Percentiles rank a stretch among this genome's conserved stretches.
Conservation (phyloP, 1,140 invertebrate species). For the Aricia agestis region DNA sequence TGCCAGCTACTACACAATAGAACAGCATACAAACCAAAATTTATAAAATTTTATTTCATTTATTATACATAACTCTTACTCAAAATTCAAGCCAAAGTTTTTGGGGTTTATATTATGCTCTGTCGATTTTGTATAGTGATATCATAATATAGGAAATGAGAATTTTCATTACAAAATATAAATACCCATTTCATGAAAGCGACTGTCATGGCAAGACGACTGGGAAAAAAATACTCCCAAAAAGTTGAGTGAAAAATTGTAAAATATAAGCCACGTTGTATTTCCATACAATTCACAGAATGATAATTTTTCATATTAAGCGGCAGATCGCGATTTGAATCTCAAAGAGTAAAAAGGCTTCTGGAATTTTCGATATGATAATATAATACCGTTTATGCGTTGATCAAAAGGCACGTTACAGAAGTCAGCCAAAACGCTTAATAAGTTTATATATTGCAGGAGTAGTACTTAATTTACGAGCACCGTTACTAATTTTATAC, state of each 20-base stretch:
- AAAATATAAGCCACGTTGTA: neutral
- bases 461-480: too few relatives aligned
- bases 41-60: too few relatives aligned
- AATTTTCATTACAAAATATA: neutral
- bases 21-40: too few relatives aligned
- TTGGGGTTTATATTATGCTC: too few relatives aligned
- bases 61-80: too few relatives aligned
- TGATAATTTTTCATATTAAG: slow-evolving; percentile 8
- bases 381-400: slow-evolving; percentile 1
- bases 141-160: too few relatives aligned
- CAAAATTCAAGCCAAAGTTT: too few relatives aligned
- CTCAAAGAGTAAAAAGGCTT: slow-evolving; percentile 5
- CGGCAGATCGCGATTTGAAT: slow-evolving; percentile 14
- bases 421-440: slow-evolving; percentile 16
- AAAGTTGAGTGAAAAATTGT: neutral
- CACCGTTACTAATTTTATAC: too few relatives aligned
- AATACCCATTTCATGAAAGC: neutral
- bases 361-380: slow-evolving; percentile 8
- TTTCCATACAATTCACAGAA: slow-evolving; percentile 12
- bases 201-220: neutral
- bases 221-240: neutral
- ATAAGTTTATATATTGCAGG: neutral
- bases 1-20: too few relatives aligned
- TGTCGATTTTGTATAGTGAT: too few relatives aligned
- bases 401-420: neutral